phyloP scores from a whole-genome alignment of 92 coral and sea anemone species.

The Phenganax marumi region DNA sequence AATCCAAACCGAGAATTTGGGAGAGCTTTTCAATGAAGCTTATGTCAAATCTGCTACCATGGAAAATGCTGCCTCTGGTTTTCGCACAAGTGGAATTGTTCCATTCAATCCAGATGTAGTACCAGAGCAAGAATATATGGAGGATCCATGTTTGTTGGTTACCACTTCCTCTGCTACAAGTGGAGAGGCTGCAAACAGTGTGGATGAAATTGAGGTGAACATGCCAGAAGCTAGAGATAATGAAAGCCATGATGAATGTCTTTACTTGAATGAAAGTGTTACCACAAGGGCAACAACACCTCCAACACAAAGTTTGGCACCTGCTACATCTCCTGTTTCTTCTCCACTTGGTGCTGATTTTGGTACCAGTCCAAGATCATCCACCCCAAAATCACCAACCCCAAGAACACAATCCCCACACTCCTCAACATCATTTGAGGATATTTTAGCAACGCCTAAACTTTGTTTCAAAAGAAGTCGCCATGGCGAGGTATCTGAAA shows the following conservation, averaged over 20 bases:
- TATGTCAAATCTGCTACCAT: slow-evolving; percentile 5
- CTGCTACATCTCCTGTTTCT: too few species aligned
- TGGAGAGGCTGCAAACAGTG: too few species aligned
- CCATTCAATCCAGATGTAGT: slow-evolving; percentile 1
- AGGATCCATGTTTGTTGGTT: not conserved
- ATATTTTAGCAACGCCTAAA: not conserved
- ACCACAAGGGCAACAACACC: too few species aligned
- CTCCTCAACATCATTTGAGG: not conserved
- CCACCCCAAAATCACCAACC: not conserved
- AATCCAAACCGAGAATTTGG: slow-evolving; percentile 17
- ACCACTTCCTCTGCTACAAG: not conserved
- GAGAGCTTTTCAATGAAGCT: not conserved
- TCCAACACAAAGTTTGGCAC: too few species aligned
- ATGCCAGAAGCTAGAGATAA: too few species aligned
- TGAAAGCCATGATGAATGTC: too few species aligned
- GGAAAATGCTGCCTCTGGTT: slow-evolving; percentile 10
- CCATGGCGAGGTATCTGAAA: not conserved
- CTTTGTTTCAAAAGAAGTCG: not conserved
- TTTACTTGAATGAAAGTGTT: too few species aligned
- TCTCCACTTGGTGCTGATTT: not conserved
- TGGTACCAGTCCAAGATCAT: not conserved
- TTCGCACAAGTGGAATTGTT: not conserved
- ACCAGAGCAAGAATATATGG: not conserved
- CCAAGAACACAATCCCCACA: not conserved
- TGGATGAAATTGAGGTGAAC: too few species aligned